Evolutionary conservation across 2,888 invertebrate species (phyloP).

Genomic region (Drosophila cyrtoloma): DNA sequence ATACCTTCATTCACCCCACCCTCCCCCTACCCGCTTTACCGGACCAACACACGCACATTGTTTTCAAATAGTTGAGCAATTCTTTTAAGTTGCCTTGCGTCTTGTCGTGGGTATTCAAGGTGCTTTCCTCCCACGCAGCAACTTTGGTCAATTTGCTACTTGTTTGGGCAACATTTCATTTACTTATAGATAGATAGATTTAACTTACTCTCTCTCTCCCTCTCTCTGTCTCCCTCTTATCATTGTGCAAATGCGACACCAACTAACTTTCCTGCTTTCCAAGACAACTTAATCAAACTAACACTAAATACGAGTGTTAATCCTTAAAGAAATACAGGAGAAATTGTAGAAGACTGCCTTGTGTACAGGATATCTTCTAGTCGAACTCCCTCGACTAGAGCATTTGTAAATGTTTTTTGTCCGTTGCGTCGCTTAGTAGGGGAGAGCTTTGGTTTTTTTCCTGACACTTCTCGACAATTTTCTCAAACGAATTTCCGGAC

Average conservation of each 20-base stretch:
- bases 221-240: background rate
- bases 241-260: background rate
- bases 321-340: background rate
- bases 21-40: background rate
- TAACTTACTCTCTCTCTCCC: background rate
- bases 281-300: background rate
- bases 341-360: background rate
- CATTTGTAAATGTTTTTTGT: background rate
- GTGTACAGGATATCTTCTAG: background rate
- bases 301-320: background rate
- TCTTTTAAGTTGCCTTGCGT: slow-evolving; percentile 51
- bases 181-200: background rate
- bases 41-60: background rate
- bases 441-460: background rate
- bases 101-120: slow-evolving; percentile 37
- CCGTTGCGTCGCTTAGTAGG: background rate
- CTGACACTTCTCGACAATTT: slow-evolving; percentile 37
- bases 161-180: slow-evolving; percentile 26
- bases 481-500: slow-evolving; percentile 57
- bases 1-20: background rate
- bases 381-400: background rate
- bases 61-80: slow-evolving; percentile 64
- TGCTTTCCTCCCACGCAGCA: background rate
- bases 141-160: slow-evolving; percentile 25
- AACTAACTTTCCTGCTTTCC: background rate